Evolutionary conservation across 2,888 invertebrate species (phyloP).

Genomic region (Panzeria rudis): DNA sequence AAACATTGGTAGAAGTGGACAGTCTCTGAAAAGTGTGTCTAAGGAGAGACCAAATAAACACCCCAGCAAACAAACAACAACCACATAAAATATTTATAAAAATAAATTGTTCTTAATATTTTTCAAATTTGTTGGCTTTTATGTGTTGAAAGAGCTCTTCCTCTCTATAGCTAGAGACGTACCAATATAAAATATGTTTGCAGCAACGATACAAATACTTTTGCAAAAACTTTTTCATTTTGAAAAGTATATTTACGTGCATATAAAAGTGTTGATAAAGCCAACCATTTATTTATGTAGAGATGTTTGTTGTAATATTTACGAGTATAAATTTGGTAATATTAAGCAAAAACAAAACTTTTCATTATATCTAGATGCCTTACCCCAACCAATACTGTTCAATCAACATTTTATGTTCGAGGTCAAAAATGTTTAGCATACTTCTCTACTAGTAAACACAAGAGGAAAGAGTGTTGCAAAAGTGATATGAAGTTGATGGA

Average conservation of each 20-base stretch:
- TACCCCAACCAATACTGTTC: not conserved
- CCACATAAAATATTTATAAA: not conserved
- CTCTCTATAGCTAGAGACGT: not conserved
- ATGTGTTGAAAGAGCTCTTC: not conserved
- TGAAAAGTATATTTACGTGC: not conserved
- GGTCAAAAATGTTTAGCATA: slow-evolving; percentile 6
- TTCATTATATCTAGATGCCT: not conserved
- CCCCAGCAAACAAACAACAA: not conserved
- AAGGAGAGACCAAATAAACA: not conserved
- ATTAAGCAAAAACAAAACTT: not conserved
- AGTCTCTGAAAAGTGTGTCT: slow-evolving; percentile 29
- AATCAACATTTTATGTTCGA: slow-evolving; percentile 13
- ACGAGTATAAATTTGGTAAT: slow-evolving; percentile 33
- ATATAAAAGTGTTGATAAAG: slow-evolving; percentile 18
- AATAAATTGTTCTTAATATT: not conserved
- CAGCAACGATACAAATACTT: slow-evolving; percentile 48
- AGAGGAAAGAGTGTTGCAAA: not conserved
- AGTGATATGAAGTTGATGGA: slow-evolving; percentile 31
- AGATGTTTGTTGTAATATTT: slow-evolving; percentile 62
- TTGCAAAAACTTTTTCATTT: slow-evolving; percentile 39
- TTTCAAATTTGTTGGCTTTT: not conserved
- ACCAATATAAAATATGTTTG: slow-evolving; percentile 8
- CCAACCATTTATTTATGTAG: slow-evolving; percentile 15
- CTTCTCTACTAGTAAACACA: not conserved
- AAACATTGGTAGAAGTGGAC: no score